Evolutionary conservation across 1,140 invertebrate species (phyloP), one percentile per base, ranked within the genome.

Genomic region (Propsilocerus akamusi): DNA sequence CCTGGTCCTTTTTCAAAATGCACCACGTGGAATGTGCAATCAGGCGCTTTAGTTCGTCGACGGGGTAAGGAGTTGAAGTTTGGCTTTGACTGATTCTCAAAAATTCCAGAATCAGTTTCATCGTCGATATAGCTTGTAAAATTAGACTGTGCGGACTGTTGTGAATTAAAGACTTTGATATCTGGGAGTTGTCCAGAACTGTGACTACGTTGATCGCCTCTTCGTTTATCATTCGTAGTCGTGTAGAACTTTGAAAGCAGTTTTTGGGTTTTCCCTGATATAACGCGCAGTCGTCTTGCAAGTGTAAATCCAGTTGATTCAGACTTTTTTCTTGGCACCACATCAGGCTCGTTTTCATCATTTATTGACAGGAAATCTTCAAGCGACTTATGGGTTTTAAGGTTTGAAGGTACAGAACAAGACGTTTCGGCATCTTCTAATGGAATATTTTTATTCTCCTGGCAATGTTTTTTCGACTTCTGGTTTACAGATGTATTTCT

Each of bases 1-100:
- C 83, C 83, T 3, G 76, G 74, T 4, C 87, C 87, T 62, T 92
- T 92, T 56, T 86, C 75, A 56, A 90, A 84, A 0, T 82, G 76
- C 1, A 88, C 79, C 0, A 79, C 83, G 55, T 81, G 72, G 53
- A 83, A 82, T 0, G 77, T 77, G 20, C 78, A 75, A 5, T 78
- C 68, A 0, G 76, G 26, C 6, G 11, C n/a, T 70, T 3, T 72
- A 82, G 48, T 76, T 68, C 0, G 80, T 80, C 58, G 69, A 52
- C 80, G 65, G 3, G 80, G 80, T 11, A 83, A 59, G 2, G 80
- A 81, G 56, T 79, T 82, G 54, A 81, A 83, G 54, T 41, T 78
- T 81, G 0, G 75, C 71, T 0, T 75, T 70, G 11, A 75, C 68
- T 28, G 67, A 56, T 80, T 83, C 52, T 83, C 76, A 57, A 83